phyloP scores from a whole-genome alignment of 2,888 invertebrate genomes.

The Linnaemya vulpina region DNA sequence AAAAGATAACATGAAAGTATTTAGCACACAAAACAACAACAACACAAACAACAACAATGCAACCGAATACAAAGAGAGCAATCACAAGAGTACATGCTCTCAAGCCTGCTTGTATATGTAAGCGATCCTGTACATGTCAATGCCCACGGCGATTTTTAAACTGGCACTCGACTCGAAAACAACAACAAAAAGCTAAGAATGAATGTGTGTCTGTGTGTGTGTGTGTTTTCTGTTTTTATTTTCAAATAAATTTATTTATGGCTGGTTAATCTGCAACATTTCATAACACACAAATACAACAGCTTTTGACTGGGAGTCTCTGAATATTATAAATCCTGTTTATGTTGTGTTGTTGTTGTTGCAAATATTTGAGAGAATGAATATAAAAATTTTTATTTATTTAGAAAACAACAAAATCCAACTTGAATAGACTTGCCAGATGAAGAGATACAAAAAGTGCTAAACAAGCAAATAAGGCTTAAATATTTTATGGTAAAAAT shows the following conservation, averaged over 20 bases:
- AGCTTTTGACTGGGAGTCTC: not conserved
- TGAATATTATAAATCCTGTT: conserved; percentile 17
- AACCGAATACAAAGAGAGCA: not conserved
- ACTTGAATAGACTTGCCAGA: too few species aligned
- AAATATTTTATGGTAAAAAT: too few species aligned
- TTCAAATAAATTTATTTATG: conserved; percentile 58
- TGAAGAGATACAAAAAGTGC: too few species aligned
- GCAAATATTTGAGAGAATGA: not conserved
- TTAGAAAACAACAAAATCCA: not conserved
- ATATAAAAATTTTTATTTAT: not conserved
- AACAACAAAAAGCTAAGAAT: conserved; percentile 10
- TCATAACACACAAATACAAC: not conserved
- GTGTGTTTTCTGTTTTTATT: not conserved
- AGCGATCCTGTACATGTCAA: not conserved
- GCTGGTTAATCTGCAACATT: conserved; percentile 46
- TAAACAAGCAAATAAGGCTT: too few species aligned
- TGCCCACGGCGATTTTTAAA: conserved; percentile 31
- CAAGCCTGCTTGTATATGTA: not conserved
- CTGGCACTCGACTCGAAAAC: not conserved
- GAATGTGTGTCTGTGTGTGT: not conserved
- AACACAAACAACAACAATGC: not conserved
- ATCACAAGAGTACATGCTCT: not conserved
- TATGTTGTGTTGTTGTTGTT: not conserved
- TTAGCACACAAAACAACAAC: conserved; percentile 14
- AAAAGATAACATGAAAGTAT: not conserved